A percentile compares a stretch with the other conserved stretches of the same genome.
phyloP scores from a whole-genome alignment of 2,113 vertebrate species.

The Forbesichthys agassizii region DNA sequence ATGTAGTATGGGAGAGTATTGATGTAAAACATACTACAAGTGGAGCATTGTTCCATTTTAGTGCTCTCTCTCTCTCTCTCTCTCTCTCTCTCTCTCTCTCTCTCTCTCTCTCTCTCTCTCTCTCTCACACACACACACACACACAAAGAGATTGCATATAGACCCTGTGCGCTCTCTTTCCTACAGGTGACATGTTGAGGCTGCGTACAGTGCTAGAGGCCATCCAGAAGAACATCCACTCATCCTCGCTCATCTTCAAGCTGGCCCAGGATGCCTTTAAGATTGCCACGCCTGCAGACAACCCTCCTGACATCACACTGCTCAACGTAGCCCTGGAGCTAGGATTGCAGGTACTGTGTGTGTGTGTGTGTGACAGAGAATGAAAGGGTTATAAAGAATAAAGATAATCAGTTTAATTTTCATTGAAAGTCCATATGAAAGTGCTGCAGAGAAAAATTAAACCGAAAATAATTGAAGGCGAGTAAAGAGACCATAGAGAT shows the following conservation, averaged over 20 bases:
- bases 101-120: not conserved
- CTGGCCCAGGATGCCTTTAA: slow-evolving; percentile 98
- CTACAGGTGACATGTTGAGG: slow-evolving; percentile 90
- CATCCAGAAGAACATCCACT: slow-evolving; percentile 99
- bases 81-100: too few relatives aligned
- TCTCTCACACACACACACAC: not conserved
- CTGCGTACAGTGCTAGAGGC: slow-evolving; percentile 93
- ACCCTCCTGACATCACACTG: slow-evolving; percentile 89
- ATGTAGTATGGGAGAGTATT: too few relatives aligned
- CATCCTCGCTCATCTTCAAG: slow-evolving; percentile 97
- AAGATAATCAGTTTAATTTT: not conserved
- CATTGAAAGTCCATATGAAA: too few relatives aligned
- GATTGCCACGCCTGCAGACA: slow-evolving; percentile 94
- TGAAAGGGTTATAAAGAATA: not conserved
- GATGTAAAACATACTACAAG: too few relatives aligned
- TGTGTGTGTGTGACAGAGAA: not conserved
- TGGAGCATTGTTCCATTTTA: too few relatives aligned
- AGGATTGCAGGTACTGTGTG: slow-evolving; percentile 87
- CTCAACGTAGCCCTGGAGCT: slow-evolving; percentile 96
- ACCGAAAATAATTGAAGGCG: too few relatives aligned
- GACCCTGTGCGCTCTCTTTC: not conserved
- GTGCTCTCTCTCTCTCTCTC: too few relatives aligned
- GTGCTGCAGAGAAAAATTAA: too few relatives aligned
- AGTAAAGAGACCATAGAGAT: not conserved
- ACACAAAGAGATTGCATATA: not conserved